Base-by-base conservation (phyloP, 2,113 vertebrate genomes). In the Origma solitaria region DNA sequence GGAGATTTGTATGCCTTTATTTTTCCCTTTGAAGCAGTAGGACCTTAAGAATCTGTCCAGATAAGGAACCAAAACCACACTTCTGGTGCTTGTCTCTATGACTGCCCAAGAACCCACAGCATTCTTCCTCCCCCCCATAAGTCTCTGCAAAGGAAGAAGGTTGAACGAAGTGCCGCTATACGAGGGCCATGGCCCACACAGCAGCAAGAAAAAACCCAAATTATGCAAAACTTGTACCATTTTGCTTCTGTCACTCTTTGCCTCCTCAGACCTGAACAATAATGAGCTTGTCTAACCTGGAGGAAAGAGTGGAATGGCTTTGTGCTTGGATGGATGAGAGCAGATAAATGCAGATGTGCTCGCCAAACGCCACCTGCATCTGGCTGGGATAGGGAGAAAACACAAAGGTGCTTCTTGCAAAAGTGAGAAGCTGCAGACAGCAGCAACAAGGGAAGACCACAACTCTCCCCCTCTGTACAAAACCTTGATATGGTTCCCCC, bases 11-110 rank as follows among this genome's bases (percentile, higher is more conserved):
- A 66, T 6, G 27, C 2, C 53, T 88, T 86, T 58, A 61, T 61
- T 83, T 87, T 69, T 72, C 9, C 2, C 88, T 73, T 86, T 78
- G 81, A 95, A 93, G 78, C 37, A 95, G 44, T 71, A 92, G 69
- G 38, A 78, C 33, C 49, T 91, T 23, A 86, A 95, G 40, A 81
- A 83, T 47, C 56, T 2, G 5, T 44, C 20, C 53, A 37, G 66
- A 4, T 2, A 80, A 24, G 31, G 18, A 86, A 60, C 18, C 27
- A 38, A 75, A 88, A 61, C 4, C 0, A 0, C 18, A 28, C 17
- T 73, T 84, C 60, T 65, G 47, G 3, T 4, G 2, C 72, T 16
- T 16, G 3, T 13, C 47, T 25, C 47, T 69, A 33, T 0, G 0
- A 11, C 37, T 37, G 50, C 19, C 38, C 3, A 0, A 50, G 61